Conservation (phyloP, 2,888 invertebrate species). For the Sphinx pinastri region DNA sequence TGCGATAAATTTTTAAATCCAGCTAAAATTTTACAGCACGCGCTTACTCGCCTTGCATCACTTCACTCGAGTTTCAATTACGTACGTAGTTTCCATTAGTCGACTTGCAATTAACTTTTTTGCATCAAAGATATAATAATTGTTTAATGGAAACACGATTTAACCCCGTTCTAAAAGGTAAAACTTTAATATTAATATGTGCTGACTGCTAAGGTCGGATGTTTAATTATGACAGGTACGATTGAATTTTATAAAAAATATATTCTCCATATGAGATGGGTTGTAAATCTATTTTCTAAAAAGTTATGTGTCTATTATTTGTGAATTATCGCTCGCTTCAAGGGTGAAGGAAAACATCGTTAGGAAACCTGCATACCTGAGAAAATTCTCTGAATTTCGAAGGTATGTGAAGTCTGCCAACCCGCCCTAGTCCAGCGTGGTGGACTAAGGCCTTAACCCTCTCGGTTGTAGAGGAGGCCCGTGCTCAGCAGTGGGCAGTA, state of each 20-base stretch:
- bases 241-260: not conserved
- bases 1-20: not conserved
- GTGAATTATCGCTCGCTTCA: no score
- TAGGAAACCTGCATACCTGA: no score
- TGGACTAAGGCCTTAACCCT: no score
- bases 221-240: not conserved
- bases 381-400: no score
- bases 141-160: conserved; percentile 12
- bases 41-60: conserved; percentile 3
- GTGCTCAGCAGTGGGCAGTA: no score
- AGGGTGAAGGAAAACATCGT: no score
- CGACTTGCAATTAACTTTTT: conserved; percentile 18
- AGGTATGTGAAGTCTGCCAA: no score
- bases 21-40: not conserved
- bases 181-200: not conserved
- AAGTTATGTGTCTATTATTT: no score
- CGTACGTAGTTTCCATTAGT: conserved; percentile 17
- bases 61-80: conserved; percentile 8
- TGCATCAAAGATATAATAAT: conserved; percentile 11
- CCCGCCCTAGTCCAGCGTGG: no score
- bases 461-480: no score
- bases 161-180: conserved; percentile 15
- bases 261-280: not conserved
- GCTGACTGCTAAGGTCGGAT: not conserved
- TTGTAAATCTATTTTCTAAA: not conserved